Base-by-base conservation (phyloP, 2,797 vertebrate species). In the Scomberomorus guttatus region DNA sequence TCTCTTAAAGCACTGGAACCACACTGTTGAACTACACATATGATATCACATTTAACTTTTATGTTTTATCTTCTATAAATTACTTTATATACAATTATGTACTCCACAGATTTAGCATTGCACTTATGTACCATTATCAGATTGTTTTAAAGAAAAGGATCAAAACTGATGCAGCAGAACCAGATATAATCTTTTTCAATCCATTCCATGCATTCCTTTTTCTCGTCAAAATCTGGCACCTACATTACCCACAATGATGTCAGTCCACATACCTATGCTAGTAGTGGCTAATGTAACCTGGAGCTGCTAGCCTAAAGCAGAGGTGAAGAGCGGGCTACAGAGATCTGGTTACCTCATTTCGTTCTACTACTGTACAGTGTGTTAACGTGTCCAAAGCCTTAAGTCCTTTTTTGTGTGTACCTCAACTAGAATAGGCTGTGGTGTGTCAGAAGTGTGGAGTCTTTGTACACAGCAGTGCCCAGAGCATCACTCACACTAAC, bases 381-480 rank as follows among this genome's bases (percentile, higher is more conserved):
- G 48, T 59, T 13, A 8, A 55, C 9, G 54, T 59, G 52, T 64
- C 54, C 51, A 32, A 65, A 57, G 37, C 3, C 10, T 60, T 1
- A 12, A 64, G 59, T 48, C 25, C 11, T 4, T 25, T 44, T 57
- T 61, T 44, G 34, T 37, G 61, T 42, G 34, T 66, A 25, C 11
- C 55, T 24, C 37, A 20, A 9, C 50, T 20, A 60, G 48, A 75
- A 56, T 18, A 59, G 37, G 14, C 48, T 10, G 27, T 42, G 46
- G 72, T 50, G 50, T 73, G 75, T 57, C 32, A 52, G 7, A 34
- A 34, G 34, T 34, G 34, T 39, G 12, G 13, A 62, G 77, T 52
- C 70, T 81, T 81, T 75, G 24, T 71, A 18, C 66, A 4, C 25
- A 39, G 59, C 8, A 8, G 51, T 18, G 48, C 66, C 52, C n/a